phyloP scores from a whole-genome alignment of 2,113 vertebrate genomes.

The Gnathonemus longibarbis region DNA sequence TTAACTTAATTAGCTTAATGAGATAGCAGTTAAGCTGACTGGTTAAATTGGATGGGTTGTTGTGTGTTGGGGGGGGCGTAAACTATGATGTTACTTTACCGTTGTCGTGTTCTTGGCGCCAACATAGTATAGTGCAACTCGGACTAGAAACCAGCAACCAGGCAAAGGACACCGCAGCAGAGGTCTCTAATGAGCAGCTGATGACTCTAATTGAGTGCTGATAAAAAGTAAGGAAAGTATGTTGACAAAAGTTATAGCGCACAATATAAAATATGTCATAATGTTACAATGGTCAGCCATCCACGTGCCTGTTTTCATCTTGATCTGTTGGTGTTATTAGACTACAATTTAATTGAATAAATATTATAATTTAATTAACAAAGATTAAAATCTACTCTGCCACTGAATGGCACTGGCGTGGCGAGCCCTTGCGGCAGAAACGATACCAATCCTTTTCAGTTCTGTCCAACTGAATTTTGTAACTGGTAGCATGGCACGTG shows the following conservation, averaged over 20 bases:
- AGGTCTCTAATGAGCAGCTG: neutral
- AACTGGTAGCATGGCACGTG: too few relatives aligned
- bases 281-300: neutral
- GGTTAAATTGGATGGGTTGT: neutral
- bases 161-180: neutral
- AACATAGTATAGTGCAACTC: neutral
- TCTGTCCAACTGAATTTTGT: too few relatives aligned
- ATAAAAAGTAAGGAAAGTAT: neutral
- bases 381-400: too few relatives aligned
- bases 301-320: neutral
- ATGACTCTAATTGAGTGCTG: neutral
- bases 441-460: neutral
- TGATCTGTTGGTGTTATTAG: neutral
- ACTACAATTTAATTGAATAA: neutral
- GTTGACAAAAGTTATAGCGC: neutral
- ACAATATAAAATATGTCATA: neutral
- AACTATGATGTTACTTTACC: neutral
- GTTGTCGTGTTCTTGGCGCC: neutral
- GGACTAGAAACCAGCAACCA: neutral
- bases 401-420: too few relatives aligned
- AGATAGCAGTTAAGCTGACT: neutral
- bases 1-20: neutral
- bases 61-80: neutral
- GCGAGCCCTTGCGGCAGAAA: neutral
- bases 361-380: neutral